Evolutionary conservation across 2,797 vertebrate genomes (phyloP), one percentile per base, ranked within the genome.

Genomic region (Gymnothorax reevesii): DNA sequence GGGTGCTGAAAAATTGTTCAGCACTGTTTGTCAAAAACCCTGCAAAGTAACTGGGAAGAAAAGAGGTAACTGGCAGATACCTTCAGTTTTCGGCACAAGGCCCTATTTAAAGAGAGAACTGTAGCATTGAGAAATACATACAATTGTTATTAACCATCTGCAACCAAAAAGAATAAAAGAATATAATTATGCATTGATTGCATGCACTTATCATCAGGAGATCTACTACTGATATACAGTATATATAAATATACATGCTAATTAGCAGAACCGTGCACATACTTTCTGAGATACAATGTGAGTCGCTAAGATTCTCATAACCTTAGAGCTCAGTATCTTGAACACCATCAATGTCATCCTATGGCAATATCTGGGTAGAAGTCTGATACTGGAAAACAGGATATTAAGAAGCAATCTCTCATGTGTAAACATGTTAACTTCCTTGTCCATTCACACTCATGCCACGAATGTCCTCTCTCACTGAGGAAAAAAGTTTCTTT

Each of bases 401-500:
- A 90, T 88, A 89, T 90, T 89, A 88, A 89, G 85, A 90, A 85
- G 79, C 82, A 89, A 85, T 89, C 89, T 88, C 86, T 75, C 73
- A 89, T 87, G 90, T 89, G 88, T 84, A 85, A 87, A 86, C 62
- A 90, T 85, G 89, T 86, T 85, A 80, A 80, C 83, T 87, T 90
- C 84, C 88, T 73, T 87, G 84, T 77, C 91, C 93, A 5, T 94
- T 94, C 91, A 90, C 89, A 94, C 92, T 95, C 95, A 96, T 95
- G 95, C 95, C 95, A 95, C 95, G 93, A 95, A 93, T 94, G 91
- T 94, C 89, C 95, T 90, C 93, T 90, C 86, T 87, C 86, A 79
- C 22, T 84, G 86, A 62, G 3, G 17, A 83, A 25, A 92, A 93
- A 94, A 95, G 92, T 91, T 90, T 90, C 89, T 86, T 90, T 91